A percentile compares a stretch with the other conserved stretches of the same genome.
Conservation (phyloP, 2,888 invertebrate species). For the Dioctria linearis region DNA sequence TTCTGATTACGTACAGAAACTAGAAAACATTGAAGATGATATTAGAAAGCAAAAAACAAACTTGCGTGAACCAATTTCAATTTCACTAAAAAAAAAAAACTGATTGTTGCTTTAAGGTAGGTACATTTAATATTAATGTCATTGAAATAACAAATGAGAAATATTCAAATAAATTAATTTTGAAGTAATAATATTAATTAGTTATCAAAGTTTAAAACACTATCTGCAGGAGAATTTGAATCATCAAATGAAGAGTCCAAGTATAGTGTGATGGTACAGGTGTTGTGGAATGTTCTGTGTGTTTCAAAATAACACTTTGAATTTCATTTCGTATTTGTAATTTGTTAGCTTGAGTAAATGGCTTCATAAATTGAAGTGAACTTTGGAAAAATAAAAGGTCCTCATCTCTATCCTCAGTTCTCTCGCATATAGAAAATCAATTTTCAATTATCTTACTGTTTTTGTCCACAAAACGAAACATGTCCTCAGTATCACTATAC, state of each 20-base stretch:
- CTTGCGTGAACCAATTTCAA: conserved; percentile 29
- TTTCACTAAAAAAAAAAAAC: conserved; percentile 23
- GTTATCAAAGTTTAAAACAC: background rate
- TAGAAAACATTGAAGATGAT: conserved; percentile 25
- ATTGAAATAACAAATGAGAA: background rate
- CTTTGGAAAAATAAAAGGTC: background rate
- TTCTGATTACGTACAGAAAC: conserved; percentile 3
- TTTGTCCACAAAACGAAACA: no score
- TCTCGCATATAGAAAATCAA: no score
- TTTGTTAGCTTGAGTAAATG: conserved; percentile 14
- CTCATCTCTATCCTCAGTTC: no score
- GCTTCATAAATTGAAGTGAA: conserved; percentile 7
- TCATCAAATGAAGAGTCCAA: conserved; percentile 11
- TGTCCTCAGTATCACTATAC: no score
- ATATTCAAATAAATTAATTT: background rate
- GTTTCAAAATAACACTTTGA: conserved; percentile 34
- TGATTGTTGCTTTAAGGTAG: conserved; percentile 16
- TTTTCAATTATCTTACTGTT: no score
- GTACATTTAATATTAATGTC: conserved; percentile 12
- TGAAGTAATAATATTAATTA: conserved; percentile 1
- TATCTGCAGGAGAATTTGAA: background rate
- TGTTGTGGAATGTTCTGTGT: conserved; percentile 6
- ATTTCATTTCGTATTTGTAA: conserved; percentile 34
- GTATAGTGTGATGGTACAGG: conserved; percentile 18
- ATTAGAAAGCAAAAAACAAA: conserved; percentile 1